A percentile compares a stretch with the other conserved stretches of the same genome.
These are phyloP conservation scores for Acanthococcus lagerstroemiae DNA, from an alignment of 2,888 invertebrate species.

Conservation along the genomic window DNA sequence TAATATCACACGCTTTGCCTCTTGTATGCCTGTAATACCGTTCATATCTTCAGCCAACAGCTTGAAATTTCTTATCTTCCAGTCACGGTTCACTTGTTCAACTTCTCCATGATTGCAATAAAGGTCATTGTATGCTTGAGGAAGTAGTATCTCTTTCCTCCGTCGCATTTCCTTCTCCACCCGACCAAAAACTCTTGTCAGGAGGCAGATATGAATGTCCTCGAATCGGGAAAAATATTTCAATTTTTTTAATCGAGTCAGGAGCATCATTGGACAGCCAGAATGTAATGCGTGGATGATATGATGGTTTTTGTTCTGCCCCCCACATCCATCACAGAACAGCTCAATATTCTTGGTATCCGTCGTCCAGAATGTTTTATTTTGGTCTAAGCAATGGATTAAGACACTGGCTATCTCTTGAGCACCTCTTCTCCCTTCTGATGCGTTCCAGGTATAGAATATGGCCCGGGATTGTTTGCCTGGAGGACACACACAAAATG, in stretches of 20 bases:
- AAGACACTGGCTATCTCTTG: not conserved
- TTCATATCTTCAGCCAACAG: not conserved
- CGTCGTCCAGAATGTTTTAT: not conserved
- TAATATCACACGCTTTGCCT: not conserved
- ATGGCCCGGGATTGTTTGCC: not conserved
- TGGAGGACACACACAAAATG: not conserved
- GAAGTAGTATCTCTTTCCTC: not conserved
- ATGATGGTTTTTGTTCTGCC: not conserved
- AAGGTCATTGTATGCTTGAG: not conserved
- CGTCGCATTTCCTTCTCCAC: not conserved
- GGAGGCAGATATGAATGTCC: not conserved
- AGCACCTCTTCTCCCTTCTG: not conserved
- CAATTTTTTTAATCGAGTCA: not conserved
- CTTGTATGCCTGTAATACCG: not conserved
- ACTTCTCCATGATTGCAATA: not conserved
- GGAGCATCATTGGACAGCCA: not conserved
- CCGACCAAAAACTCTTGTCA: not conserved
- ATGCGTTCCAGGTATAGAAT: not conserved
- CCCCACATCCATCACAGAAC: slow-evolving; percentile 42
- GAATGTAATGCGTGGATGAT: not conserved
- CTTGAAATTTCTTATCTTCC: not conserved
- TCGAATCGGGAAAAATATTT: not conserved
- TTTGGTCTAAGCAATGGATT: not conserved
- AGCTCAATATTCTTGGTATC: not conserved
- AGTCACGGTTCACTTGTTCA: not conserved